Evolutionary conservation across 2,888 invertebrate species (phyloP), one percentile per base, ranked within the genome.

Genomic region (Elegia similella): DNA sequence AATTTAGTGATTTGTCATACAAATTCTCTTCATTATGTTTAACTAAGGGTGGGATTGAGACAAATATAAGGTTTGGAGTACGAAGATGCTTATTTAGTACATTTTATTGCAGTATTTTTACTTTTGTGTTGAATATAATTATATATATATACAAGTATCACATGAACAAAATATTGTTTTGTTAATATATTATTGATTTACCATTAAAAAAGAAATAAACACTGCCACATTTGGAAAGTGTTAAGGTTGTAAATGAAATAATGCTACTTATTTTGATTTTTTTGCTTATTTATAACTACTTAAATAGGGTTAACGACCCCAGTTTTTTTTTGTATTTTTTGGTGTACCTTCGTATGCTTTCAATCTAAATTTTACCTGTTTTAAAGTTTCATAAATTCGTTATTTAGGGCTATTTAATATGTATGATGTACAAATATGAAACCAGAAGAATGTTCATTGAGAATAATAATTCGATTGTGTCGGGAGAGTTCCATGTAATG

Each of bases 401-500:
- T 38, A 38, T 38, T n/a, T 38, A 38, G n/a, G 38, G 38, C 38
- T n/a, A 38, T 38, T n/a, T n/a, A n/a, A 38, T 38, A 38, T 38
- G 38, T 34, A 34, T 34, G 8, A 8, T 34, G 34, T 38, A 38
- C 38, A 38, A 38, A 38, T 38, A 12, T 38, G 10, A 38, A 38
- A 12, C 6, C 2, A 32, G 10, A 32, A 7, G 5, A 38, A 38
- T 38, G n/a, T 38, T 7, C 34, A 10, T 12, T 34, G 10, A 34
- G 12, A 38, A 8, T 38, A 3, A 1, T 38, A 38, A 38, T 10
- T 10, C n/a, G 38, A 38, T n/a, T 48, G 48, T 48, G 15, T 48
- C 30, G 32, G 10, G 32, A 48, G 30, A 48, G 15, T 32, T 47
- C 62, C 61, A 62, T 64, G 60, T 63, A 63, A 61, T 60, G 64